These are phyloP conservation scores for Tenualosa ilisha DNA, from an alignment of 2,797 vertebrate genomes.

Conservation along the genomic window DNA sequence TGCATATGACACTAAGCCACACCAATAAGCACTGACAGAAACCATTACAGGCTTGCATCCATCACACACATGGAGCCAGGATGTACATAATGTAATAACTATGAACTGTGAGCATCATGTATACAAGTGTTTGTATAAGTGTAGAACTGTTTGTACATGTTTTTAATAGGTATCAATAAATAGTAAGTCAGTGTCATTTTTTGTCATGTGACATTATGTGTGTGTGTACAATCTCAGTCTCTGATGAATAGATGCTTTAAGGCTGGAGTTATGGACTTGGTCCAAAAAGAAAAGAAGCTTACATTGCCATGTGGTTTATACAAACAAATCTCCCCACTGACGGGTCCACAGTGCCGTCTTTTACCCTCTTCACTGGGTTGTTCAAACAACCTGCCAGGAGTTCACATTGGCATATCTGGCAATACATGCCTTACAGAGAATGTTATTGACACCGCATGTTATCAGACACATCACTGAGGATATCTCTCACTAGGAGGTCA, in stretches of 20 bases:
- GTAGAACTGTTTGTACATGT: neutral
- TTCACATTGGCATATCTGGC: neutral
- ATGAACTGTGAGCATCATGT: no score
- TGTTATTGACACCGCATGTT: neutral
- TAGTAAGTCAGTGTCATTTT: no score
- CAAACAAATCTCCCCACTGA: neutral
- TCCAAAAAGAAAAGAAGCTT: neutral
- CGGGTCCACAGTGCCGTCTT: neutral
- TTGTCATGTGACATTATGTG: neutral
- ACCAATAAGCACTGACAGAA: neutral
- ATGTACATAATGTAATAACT: no score
- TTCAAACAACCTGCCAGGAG: neutral
- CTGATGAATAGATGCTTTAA: neutral
- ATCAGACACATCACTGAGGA: neutral
- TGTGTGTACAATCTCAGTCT: neutral
- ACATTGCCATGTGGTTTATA: neutral
- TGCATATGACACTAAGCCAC: neutral
- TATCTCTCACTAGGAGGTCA: neutral
- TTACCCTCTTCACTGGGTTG: neutral
- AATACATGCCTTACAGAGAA: neutral
- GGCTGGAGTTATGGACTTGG: neutral
- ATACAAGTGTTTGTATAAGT: no score
- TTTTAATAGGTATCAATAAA: no score
- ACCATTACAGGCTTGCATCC: neutral
- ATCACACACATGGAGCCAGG: neutral